Conservation (phyloP, 2,113 vertebrate species). For the Coreoperca whiteheadi region DNA sequence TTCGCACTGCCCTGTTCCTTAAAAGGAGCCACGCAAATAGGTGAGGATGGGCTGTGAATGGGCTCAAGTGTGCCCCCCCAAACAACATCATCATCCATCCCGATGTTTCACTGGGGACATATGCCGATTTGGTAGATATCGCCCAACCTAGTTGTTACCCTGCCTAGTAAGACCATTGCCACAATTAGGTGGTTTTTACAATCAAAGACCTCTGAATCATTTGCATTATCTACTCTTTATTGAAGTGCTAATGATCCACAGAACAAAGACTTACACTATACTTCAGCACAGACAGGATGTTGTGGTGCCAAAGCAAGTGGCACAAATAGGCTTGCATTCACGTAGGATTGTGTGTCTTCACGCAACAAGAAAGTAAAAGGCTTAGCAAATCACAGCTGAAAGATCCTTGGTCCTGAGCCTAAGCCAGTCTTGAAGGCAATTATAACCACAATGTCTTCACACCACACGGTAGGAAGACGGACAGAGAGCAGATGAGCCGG, state of each 20-base stretch:
- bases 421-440: conserved; percentile 73
- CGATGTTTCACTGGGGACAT: too few species aligned
- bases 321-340: conserved; percentile 68
- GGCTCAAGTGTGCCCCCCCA: too few species aligned
- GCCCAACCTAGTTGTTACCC: too few species aligned
- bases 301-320: conserved; percentile 58
- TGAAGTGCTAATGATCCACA: conserved; percentile 59
- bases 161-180: not conserved
- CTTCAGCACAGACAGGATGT: conserved; percentile 36
- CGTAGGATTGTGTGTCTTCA: conserved; percentile 65
- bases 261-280: conserved; percentile 41
- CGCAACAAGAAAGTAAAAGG: conserved; percentile 80
- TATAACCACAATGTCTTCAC: conserved; percentile 64
- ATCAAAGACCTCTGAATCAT: conserved; percentile 26
- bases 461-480: conserved; percentile 15
- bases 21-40: too few species aligned
- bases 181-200: not conserved
- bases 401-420: conserved; percentile 58
- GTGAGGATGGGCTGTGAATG: too few species aligned
- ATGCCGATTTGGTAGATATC: too few species aligned
- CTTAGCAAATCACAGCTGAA: conserved; percentile 77
- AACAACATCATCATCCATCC: too few species aligned
- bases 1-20: too few species aligned
- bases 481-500: conserved; percentile 14
- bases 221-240: conserved; percentile 37